A percentile compares a stretch with the other conserved stretches of the same genome.
Evolutionary conservation across 2,888 invertebrate species (phyloP).

Genomic region (Agriotes lineatus): DNA sequence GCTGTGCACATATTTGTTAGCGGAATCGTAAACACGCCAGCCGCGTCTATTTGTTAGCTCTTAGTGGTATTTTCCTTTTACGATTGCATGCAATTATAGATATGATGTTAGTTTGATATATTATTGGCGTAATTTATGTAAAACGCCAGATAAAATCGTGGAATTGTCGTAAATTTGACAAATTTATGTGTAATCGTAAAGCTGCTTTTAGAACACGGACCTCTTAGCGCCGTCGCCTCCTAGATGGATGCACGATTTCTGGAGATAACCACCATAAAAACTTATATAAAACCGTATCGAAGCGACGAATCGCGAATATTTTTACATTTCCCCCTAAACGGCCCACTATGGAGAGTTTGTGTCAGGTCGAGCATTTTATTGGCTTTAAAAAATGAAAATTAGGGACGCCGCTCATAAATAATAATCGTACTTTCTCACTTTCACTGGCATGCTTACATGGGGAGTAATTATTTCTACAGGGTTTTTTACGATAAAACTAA

Average conservation of each 20-base stretch:
- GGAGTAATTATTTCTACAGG: too few relatives aligned
- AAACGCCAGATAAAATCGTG: constrained; percentile 51
- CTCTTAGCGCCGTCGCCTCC: constrained; percentile 9
- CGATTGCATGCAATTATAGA: constrained; percentile 57
- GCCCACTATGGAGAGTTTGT: too few relatives aligned
- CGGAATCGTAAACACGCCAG: constrained; percentile 12
- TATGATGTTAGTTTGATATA: constrained; percentile 55
- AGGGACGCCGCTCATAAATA: too few relatives aligned
- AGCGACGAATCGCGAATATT: constrained; percentile 28
- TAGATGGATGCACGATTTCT: constrained; percentile 24
- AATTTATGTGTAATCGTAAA: constrained; percentile 46
- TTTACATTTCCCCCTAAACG: constrained; percentile 13
- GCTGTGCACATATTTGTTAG: constrained; percentile 21
- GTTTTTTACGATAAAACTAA: too few relatives aligned
- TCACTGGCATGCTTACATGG: too few relatives aligned
- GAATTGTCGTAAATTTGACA: constrained; percentile 54
- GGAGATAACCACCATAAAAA: constrained; percentile 20
- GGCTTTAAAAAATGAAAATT: too few relatives aligned
- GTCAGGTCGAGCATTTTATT: too few relatives aligned
- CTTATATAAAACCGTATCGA: constrained; percentile 28
- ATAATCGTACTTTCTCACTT: too few relatives aligned
- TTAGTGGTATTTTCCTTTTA: constrained; percentile 58
- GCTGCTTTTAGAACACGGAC: constrained; percentile 19
- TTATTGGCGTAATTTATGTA: constrained; percentile 50
- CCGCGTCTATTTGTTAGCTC: constrained; percentile 15